These are phyloP conservation scores for Poecilia latipinna DNA, from an alignment of 2,113 vertebrate species.

Conservation along the genomic window DNA sequence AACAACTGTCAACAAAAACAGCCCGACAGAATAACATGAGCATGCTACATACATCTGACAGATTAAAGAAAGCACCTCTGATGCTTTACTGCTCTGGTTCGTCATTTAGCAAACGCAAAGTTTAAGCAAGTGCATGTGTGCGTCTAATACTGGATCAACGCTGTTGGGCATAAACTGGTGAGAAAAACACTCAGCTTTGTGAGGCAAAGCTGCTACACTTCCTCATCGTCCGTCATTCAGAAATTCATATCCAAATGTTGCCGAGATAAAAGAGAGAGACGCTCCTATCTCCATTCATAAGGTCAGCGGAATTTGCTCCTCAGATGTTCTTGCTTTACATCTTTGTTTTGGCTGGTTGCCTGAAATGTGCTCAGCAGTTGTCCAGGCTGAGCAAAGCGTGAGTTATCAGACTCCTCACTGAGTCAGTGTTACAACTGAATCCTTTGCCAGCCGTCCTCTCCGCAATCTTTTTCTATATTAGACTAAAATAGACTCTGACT, in stretches of 20 bases:
- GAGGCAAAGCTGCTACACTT: conserved; percentile 42
- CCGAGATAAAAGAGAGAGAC: conserved; percentile 48
- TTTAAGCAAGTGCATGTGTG: conserved; percentile 23
- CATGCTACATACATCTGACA: not conserved
- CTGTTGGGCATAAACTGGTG: conserved; percentile 15
- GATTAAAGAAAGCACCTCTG: not conserved
- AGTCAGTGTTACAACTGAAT: not conserved
- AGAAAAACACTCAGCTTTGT: conserved; percentile 15
- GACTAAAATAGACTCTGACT: conserved; percentile 33
- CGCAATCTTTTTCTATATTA: conserved; percentile 1
- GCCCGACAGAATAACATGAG: conserved; percentile 2
- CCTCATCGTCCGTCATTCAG: conserved; percentile 48
- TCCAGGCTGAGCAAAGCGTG: conserved; percentile 9
- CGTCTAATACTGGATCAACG: conserved; percentile 28
- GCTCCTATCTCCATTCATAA: conserved; percentile 41
- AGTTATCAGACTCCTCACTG: not conserved
- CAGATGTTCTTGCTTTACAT: conserved; percentile 60
- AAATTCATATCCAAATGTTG: conserved; percentile 39
- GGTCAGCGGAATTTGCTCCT: conserved; percentile 57
- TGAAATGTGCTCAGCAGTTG: conserved; percentile 41
- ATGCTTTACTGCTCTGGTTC: conserved; percentile 7
- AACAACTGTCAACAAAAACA: not conserved
- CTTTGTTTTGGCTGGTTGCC: conserved; percentile 13
- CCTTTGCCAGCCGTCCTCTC: not conserved
- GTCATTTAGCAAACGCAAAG: conserved; percentile 4